Conservation (phyloP, 2,797 vertebrate genomes). For the Centropyge bicolor region DNA sequence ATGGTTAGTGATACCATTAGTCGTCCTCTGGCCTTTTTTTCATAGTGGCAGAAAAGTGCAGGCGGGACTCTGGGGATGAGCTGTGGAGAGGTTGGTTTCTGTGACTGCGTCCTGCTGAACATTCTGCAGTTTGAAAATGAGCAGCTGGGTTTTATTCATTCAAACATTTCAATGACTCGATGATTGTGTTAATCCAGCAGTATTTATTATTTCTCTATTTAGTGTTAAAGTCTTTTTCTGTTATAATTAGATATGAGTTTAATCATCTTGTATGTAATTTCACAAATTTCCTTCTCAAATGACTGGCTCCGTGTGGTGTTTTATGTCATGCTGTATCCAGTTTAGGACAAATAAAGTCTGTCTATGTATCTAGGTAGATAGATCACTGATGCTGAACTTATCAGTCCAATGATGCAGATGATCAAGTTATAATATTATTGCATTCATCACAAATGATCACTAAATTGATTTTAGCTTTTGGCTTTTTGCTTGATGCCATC, state of each 20-base stretch:
- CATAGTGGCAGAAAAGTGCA: background rate
- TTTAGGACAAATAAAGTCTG: too few relatives aligned
- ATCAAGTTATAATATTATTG: too few relatives aligned
- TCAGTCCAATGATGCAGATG: too few relatives aligned
- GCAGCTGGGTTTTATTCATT: background rate
- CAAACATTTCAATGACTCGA: background rate
- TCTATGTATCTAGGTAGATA: too few relatives aligned
- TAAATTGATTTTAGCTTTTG: too few relatives aligned
- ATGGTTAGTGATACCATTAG: slow-evolving; percentile 16
- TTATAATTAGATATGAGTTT: background rate
- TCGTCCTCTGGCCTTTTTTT: slow-evolving; percentile 26
- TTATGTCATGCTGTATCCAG: too few relatives aligned
- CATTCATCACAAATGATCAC: too few relatives aligned
- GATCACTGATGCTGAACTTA: background rate
- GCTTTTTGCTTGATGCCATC: too few relatives aligned
- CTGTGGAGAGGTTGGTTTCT: slow-evolving; percentile 10
- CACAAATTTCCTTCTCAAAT: too few relatives aligned
- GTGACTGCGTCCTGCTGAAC: background rate
- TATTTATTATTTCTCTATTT: background rate
- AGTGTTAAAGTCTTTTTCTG: background rate
- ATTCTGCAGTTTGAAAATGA: background rate
- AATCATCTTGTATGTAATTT: too few relatives aligned
- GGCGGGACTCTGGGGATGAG: slow-evolving; percentile 8
- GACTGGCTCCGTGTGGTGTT: too few relatives aligned
- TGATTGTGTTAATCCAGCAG: background rate